phyloP scores from a whole-genome alignment of 2,888 invertebrate genomes.

The Encarsia formosa region DNA sequence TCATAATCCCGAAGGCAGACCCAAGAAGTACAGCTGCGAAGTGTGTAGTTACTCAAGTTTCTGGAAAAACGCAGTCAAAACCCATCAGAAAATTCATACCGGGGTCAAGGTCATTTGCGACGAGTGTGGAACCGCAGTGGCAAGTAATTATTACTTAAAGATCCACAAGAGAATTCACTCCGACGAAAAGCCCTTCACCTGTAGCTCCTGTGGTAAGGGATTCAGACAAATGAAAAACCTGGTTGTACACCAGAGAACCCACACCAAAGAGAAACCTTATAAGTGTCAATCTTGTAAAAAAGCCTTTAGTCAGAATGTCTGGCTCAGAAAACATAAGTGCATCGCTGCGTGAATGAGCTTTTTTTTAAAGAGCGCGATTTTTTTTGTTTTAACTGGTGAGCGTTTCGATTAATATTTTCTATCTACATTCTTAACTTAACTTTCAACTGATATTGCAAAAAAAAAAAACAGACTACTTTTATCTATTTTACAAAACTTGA shows the following conservation, averaged over 20 bases:
- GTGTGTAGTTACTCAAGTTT: constrained; percentile 26
- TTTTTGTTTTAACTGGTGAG: too few relatives aligned
- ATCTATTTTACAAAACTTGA: too few relatives aligned
- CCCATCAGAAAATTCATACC: constrained; percentile 50
- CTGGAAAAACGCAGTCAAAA: constrained; percentile 51
- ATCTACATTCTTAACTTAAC: too few relatives aligned
- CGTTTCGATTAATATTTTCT: too few relatives aligned
- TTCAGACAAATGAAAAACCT: constrained; percentile 48
- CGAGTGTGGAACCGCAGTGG: constrained; percentile 49
- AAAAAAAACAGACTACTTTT: too few relatives aligned
- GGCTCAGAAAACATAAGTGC: constrained; percentile 60
- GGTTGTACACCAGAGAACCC: constrained; percentile 45
- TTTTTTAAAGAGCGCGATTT: too few relatives aligned
- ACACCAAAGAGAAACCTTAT: constrained; percentile 47
- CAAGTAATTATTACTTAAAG: constrained; percentile 55
- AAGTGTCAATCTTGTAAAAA: constrained; percentile 48
- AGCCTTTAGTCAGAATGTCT: constrained; percentile 51
- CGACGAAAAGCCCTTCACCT: constrained; percentile 46
- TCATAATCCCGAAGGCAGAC: constrained; percentile 46
- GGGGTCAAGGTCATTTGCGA: constrained; percentile 48
- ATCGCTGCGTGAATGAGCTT: background rate
- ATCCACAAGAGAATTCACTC: constrained; percentile 53
- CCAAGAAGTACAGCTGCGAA: constrained; percentile 44
- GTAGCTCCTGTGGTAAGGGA: constrained; percentile 45
- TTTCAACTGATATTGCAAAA: too few relatives aligned